Evolutionary conservation across 2,888 invertebrate genomes (phyloP).

Genomic region (Parasteatoda lunata): DNA sequence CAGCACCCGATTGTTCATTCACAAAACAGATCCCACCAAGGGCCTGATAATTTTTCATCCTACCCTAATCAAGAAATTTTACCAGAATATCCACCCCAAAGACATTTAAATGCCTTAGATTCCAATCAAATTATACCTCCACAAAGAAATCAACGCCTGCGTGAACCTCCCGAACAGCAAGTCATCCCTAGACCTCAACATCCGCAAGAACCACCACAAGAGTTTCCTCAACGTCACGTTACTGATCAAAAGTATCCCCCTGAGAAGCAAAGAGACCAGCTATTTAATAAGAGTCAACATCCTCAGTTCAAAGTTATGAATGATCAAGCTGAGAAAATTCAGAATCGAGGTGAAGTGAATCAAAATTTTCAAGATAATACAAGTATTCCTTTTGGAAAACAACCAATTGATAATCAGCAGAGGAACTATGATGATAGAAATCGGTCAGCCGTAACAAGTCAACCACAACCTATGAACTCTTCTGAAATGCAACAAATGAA

Average conservation of each 20-base stretch:
- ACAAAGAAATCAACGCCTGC: constrained; percentile 42
- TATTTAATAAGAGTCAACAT: constrained; percentile 1
- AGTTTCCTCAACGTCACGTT: constrained; percentile 7
- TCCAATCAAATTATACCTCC: constrained; percentile 27
- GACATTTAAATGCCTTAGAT: constrained; percentile 4
- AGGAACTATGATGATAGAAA: constrained; percentile 16
- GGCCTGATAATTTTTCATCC: background rate
- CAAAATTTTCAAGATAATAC: constrained; percentile 8
- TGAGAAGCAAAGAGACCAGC: constrained; percentile 4
- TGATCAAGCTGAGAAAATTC: background rate
- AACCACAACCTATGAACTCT: background rate
- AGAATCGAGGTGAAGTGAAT: background rate
- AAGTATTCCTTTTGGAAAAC: background rate
- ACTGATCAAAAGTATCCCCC: constrained; percentile 28
- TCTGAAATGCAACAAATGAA: constrained; percentile 25
- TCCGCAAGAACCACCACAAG: constrained; percentile 38
- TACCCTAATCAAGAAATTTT: constrained; percentile 17
- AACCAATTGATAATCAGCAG: constrained; percentile 11
- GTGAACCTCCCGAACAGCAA: constrained; percentile 48
- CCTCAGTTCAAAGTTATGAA: background rate
- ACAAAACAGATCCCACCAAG: background rate
- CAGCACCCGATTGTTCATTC: constrained; percentile 46
- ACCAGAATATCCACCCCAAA: constrained; percentile 11
- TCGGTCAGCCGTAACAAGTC: background rate
- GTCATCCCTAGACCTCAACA: constrained; percentile 49